A percentile compares a stretch with the other conserved stretches of the same genome.
These are phyloP conservation scores for Smutsia temminckii DNA, from an alignment of 2,797 vertebrate genomes.

Conservation along the genomic window DNA sequence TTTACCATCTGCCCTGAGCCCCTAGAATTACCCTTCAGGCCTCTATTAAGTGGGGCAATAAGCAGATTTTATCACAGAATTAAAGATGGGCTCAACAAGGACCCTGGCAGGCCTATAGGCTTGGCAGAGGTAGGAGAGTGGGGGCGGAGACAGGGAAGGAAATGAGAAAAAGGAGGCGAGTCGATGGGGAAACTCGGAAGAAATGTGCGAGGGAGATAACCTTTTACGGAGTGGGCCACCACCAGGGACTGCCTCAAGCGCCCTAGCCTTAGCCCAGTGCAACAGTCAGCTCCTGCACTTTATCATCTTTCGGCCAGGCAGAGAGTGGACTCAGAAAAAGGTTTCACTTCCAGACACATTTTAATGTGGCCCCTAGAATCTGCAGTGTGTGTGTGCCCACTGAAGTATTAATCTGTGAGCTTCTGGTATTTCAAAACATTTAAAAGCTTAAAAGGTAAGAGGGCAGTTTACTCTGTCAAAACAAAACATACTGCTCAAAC, in stretches of 20 bases:
- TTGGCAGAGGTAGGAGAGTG: background rate
- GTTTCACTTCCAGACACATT: background rate
- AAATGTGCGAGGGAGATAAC: background rate
- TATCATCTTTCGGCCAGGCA: background rate
- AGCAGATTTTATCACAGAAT: background rate
- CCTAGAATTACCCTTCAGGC: constrained; percentile 35
- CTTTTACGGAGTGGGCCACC: background rate
- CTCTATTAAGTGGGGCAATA: constrained; percentile 39
- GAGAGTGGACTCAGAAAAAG: background rate
- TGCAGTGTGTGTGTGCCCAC: background rate
- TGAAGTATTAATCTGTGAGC: background rate
- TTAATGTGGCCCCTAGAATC: background rate
- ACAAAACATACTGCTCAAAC: background rate
- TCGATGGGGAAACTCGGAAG: background rate
- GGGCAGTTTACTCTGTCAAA: background rate
- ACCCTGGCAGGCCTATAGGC: background rate
- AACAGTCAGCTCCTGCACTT: fast-evolving
- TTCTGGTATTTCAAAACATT: constrained; percentile 33
- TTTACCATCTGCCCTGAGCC: constrained; percentile 54
- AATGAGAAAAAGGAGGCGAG: background rate
- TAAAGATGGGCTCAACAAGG: background rate
- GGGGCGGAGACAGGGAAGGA: constrained; percentile 5
- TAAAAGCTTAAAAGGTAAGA: background rate
- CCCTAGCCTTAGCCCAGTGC: background rate
- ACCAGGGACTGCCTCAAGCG: background rate